Conservation (phyloP, 2,797 vertebrate species). For the Molossus molossus region DNA sequence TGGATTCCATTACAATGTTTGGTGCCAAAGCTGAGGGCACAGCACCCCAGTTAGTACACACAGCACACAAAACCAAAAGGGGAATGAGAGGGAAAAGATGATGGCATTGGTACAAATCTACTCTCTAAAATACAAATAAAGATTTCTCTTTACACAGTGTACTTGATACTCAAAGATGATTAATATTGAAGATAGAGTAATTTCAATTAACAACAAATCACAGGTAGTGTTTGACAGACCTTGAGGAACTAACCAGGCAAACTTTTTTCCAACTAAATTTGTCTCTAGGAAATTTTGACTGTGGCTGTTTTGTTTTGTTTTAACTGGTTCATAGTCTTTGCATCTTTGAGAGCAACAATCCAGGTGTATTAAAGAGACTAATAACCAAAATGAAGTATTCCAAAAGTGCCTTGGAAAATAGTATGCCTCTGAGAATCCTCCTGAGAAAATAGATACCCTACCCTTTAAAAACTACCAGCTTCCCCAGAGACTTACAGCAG, state of each 20-base stretch:
- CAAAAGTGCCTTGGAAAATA: neutral
- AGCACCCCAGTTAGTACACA: neutral
- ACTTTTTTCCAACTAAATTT: conserved; percentile 7
- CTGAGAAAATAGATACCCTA: neutral
- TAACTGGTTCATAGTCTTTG: neutral
- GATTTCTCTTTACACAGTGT: neutral
- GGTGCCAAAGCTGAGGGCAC: neutral
- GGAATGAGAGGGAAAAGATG: neutral
- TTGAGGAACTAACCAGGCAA: neutral
- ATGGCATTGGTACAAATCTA: neutral
- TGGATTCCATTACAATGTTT: neutral
- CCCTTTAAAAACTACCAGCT: neutral
- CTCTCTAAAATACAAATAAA: neutral
- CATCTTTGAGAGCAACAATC: neutral
- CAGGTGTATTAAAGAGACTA: neutral
- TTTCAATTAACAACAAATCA: neutral
- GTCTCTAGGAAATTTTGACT: neutral
- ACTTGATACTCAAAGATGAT: neutral
- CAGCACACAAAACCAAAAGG: neutral
- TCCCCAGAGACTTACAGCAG: neutral
- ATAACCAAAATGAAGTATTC: neutral
- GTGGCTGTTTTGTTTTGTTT: neutral
- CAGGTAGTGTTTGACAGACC: neutral
- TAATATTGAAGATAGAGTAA: neutral
- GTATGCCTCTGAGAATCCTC: neutral